Percentiles rank a stretch among this genome's conserved stretches.
Evolutionary conservation across 2,888 invertebrate species (phyloP).

Genomic region (Leptothorax acervorum): DNA sequence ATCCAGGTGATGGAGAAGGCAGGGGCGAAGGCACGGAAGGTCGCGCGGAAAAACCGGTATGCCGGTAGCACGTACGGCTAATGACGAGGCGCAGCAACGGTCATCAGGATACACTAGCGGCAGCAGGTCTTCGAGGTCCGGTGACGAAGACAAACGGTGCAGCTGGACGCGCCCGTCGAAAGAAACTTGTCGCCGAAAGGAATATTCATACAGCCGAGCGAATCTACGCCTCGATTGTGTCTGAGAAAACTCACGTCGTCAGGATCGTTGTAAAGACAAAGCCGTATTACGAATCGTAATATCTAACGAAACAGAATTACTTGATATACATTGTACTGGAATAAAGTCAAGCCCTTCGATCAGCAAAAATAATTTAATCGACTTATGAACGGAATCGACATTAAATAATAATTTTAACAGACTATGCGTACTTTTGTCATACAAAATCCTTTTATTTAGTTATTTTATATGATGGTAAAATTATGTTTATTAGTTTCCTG

Average conservation of each 20-base stretch:
- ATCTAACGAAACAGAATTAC: not conserved
- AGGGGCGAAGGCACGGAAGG: constrained; percentile 55
- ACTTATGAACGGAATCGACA: not conserved
- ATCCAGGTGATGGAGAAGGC: constrained; percentile 27
- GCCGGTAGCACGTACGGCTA: constrained; percentile 71
- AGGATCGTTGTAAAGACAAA: not conserved
- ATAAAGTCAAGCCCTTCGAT: not conserved
- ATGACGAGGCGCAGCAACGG: constrained; percentile 68
- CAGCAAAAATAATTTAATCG: not conserved
- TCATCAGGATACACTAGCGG: constrained; percentile 64
- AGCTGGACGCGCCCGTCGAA: constrained; percentile 56
- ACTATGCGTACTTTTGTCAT: not conserved
- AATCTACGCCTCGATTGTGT: constrained; percentile 33
- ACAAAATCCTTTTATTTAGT: not conserved
- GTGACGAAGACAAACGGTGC: constrained; percentile 77
- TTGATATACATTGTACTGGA: not conserved
- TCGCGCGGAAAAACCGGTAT: constrained; percentile 71
- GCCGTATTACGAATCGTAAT: not conserved
- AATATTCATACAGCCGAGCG: constrained; percentile 68
- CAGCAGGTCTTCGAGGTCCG: constrained; percentile 62
- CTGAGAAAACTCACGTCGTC: constrained; percentile 8
- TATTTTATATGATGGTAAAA: not conserved
- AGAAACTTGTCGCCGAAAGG: constrained; percentile 68
- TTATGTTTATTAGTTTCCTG: not conserved
- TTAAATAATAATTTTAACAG: not conserved